These are phyloP conservation scores for Cydia pomonella DNA, from an alignment of 1,140 invertebrate species.

Conservation along the genomic window DNA sequence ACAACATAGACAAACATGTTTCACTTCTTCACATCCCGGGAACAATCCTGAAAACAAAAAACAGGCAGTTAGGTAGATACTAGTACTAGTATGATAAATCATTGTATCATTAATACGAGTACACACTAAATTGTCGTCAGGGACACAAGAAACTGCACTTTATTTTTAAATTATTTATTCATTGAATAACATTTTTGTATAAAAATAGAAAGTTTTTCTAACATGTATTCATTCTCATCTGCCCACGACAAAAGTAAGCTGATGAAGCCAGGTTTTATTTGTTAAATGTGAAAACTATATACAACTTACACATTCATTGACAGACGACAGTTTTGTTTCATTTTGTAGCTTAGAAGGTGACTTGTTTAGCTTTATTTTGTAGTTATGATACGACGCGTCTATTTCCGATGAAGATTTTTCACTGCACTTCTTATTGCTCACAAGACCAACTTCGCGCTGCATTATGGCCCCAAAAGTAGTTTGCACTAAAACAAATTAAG, in stretches of 20 bases:
- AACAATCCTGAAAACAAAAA: conserved; percentile 25
- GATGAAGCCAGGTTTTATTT: too few relatives aligned
- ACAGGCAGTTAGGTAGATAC: background rate
- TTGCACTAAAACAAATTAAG: conserved; percentile 55
- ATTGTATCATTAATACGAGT: too few relatives aligned
- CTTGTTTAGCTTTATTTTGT: background rate
- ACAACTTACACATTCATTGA: too few relatives aligned
- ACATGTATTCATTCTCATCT: too few relatives aligned
- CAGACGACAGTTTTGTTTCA: background rate
- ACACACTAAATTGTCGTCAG: too few relatives aligned
- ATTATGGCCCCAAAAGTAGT: conserved; percentile 63
- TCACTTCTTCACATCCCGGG: conserved; percentile 6
- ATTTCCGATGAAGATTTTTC: conserved; percentile 40
- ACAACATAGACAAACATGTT: background rate
- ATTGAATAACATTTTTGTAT: too few relatives aligned
- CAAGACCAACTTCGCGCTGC: conserved; percentile 59
- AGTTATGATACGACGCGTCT: conserved; percentile 46
- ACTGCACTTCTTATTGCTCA: conserved; percentile 42
- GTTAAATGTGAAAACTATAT: too few relatives aligned
- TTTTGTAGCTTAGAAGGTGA: background rate
- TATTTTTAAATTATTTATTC: too few relatives aligned
- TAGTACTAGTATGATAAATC: too few relatives aligned
- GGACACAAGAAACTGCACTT: too few relatives aligned
- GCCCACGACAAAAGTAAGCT: too few relatives aligned
- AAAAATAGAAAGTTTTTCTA: too few relatives aligned